Evolutionary conservation across 1,140 invertebrate genomes (phyloP).

Genomic region (Antheraea pernyi): DNA sequence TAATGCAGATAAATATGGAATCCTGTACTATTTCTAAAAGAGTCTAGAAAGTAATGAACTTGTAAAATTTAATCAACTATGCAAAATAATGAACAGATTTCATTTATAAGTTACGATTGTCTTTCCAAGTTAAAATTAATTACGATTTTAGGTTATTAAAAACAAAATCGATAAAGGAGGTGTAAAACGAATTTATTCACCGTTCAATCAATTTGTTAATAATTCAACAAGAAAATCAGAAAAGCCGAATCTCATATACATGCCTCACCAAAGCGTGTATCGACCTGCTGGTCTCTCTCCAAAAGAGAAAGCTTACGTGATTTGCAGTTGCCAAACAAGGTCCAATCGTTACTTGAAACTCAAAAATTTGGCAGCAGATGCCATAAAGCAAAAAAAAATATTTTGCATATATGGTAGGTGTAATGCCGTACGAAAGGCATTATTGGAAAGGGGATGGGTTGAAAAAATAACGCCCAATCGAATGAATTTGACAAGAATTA

Average conservation of each 20-base stretch:
- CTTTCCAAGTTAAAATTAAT: background rate
- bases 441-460: constrained; percentile 81
- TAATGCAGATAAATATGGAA: background rate
- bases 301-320: constrained; percentile 60
- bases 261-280: constrained; percentile 28
- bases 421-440: constrained; percentile 70
- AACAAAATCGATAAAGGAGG: constrained; percentile 29
- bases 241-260: constrained; percentile 22
- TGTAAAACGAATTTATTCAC: constrained; percentile 39
- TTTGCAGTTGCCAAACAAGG: constrained; percentile 53
- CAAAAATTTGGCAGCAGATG: constrained; percentile 51
- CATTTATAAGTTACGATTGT: background rate
- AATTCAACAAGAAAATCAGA: constrained; percentile 13
- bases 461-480: constrained; percentile 77
- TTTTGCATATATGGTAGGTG: constrained; percentile 69
- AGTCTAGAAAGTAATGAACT: background rate
- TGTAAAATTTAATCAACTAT: background rate
- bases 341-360: constrained; percentile 45
- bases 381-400: constrained; percentile 64
- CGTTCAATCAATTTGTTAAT: constrained; percentile 42
- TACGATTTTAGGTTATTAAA: background rate
- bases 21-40: background rate
- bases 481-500: constrained; percentile 59
- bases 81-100: background rate
- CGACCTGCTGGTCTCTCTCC: constrained; percentile 42